Evolutionary conservation across 2,888 invertebrate species (phyloP), one percentile per base, ranked within the genome.

Genomic region (Uloborus plumipes): DNA sequence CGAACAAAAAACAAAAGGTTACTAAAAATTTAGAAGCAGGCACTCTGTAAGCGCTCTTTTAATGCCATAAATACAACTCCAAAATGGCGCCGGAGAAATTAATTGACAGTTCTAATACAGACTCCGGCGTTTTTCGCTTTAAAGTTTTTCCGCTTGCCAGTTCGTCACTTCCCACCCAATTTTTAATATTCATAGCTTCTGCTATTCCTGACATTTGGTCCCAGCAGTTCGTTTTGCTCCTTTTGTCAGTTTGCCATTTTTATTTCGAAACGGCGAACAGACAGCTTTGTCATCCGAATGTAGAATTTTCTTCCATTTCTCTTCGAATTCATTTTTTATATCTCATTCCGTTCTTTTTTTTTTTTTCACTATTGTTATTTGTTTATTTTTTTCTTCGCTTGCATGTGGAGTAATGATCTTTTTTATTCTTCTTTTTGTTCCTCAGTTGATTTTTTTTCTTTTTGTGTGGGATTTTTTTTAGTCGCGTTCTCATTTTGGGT

Each of bases 291-390:
- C 80, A 81, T 74, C 70, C 69, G 70, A 81, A 81, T 81, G 80
- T 81, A 65, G 80, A 81, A 81, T 81, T 80, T 81, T 81, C 80
- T 81, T 81, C 80, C 80, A 81, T 81, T 81, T 81, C 80, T 81
- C 80, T 74, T 73, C 70, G 80, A 81, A 81, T 81, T 75, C 74
- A 81, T 81, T 81, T 81, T 80, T 81, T 81, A 81, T 81, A 81
- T 81, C 74, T 81, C 79, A 79, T 79, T 79, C 73, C 73, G 67
- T 73, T 61, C 59, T 62, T 47, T 62, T 70, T 58, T 70, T 65
- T 65, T 58, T 70, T 65, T 65, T 50, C 18, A 67, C 59, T 75
- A 47, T 49, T 80, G 65, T 66, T 64, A 66, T 66, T 18, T 61
- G 65, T 64, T 67, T 69, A 20, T 47, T 64, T 64, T 31, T 64